Evolutionary conservation across 2,888 invertebrate species (phyloP).

Genomic region (Acheta domesticus): DNA sequence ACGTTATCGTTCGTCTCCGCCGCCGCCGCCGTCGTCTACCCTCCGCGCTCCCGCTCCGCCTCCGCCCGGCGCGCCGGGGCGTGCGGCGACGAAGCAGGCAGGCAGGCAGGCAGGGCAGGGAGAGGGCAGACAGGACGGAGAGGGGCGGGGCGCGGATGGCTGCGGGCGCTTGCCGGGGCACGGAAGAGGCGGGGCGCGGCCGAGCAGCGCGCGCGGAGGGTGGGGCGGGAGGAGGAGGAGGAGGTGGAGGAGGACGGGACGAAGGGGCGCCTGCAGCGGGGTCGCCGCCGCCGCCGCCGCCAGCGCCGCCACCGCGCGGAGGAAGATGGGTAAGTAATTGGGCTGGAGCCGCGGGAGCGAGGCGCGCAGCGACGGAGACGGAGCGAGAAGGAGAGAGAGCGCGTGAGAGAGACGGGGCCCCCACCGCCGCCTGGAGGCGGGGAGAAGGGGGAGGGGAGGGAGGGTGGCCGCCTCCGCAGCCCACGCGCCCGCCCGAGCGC

Average conservation of each 20-base stretch:
- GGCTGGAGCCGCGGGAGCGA: conserved; percentile 34
- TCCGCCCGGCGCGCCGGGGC: no score
- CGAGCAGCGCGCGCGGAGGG: conserved; percentile 53
- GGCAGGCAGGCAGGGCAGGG: neutral
- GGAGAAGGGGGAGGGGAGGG: conserved; percentile 24
- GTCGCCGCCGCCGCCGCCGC: neutral
- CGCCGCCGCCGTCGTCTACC: no score
- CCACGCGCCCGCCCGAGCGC: conserved; percentile 20
- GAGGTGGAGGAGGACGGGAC: conserved; percentile 35
- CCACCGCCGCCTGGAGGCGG: neutral
- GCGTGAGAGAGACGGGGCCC: conserved; percentile 35
- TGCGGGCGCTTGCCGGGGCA: conserved; percentile 51
- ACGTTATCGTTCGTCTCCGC: no score
- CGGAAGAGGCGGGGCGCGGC: conserved; percentile 49
- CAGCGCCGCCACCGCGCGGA: conserved; percentile 41
- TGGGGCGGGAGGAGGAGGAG: conserved; percentile 47
- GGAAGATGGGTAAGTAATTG: conserved; percentile 48
- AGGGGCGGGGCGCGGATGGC: conserved; percentile 48
- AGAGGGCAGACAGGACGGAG: conserved; percentile 41
- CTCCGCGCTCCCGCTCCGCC: no score
- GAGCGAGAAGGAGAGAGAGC: conserved; percentile 29
- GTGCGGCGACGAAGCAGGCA: no score
- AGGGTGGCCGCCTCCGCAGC: conserved; percentile 23
- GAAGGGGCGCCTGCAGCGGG: no score
- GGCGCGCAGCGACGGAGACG: conserved; percentile 33